phyloP scores from a whole-genome alignment of 2,113 vertebrate genomes.

The Pseudonaja textilis region DNA sequence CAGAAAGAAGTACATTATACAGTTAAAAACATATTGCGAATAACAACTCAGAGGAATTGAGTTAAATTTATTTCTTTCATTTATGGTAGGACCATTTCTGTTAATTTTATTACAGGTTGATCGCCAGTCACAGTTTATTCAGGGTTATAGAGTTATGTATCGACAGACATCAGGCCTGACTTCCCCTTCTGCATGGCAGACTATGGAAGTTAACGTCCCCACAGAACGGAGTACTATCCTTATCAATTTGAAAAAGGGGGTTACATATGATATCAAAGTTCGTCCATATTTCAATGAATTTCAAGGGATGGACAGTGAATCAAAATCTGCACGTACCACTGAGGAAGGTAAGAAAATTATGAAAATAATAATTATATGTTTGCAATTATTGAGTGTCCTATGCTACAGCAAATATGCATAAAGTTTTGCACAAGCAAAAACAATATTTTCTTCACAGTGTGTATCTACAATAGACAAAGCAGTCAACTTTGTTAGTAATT shows the following conservation, averaged over 20 bases:
- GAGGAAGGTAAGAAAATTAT: slow-evolving; percentile 85
- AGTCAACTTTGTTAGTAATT: neutral
- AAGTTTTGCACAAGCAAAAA: neutral
- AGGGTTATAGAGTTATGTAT: slow-evolving; percentile 93
- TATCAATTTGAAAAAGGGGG: slow-evolving; percentile 86
- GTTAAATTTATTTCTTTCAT: slow-evolving; percentile 23
- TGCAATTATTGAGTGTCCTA: neutral
- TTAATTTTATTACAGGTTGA: slow-evolving; percentile 79
- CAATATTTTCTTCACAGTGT: neutral
- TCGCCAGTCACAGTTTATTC: slow-evolving; percentile 96
- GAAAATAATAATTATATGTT: neutral
- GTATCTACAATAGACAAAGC: neutral
- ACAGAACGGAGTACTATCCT: slow-evolving; percentile 87
- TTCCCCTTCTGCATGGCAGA: slow-evolving; percentile 84
- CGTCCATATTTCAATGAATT: slow-evolving; percentile 98
- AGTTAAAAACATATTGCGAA: slow-evolving; percentile 10
- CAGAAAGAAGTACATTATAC: slow-evolving; percentile 6
- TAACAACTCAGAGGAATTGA: slow-evolving; percentile 27
- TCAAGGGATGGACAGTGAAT: slow-evolving; percentile 97
- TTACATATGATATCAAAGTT: slow-evolving; percentile 94
- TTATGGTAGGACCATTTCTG: slow-evolving; percentile 29
- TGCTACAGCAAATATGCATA: neutral
- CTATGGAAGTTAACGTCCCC: slow-evolving; percentile 88
- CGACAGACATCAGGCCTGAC: slow-evolving; percentile 88
- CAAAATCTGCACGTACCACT: slow-evolving; percentile 87